Conservation (phyloP, 2,113 vertebrate genomes). For the Lota lota region DNA sequence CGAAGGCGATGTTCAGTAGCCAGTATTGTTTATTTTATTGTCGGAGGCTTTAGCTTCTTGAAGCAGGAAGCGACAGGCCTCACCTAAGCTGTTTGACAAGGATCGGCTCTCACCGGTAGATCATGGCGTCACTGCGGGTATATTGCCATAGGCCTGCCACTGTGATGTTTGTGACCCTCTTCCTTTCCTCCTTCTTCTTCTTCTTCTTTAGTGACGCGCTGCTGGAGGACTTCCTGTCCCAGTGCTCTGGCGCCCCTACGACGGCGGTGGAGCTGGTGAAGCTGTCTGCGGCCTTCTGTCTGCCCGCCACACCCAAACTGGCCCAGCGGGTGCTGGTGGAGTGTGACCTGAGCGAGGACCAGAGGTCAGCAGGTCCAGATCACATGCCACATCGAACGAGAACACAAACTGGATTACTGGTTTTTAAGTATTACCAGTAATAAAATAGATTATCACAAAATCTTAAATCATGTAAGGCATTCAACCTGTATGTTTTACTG, state of each 20-base stretch:
- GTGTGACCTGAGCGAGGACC: constrained; percentile 71
- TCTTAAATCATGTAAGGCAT: too few relatives aligned
- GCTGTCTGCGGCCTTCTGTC: constrained; percentile 76
- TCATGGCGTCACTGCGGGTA: too few relatives aligned
- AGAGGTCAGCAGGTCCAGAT: constrained; percentile 75
- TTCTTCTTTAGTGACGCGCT: constrained; percentile 68
- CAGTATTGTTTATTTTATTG: neutral
- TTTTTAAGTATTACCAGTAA: too few relatives aligned
- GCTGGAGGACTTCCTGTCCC: constrained; percentile 76
- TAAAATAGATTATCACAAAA: too few relatives aligned
- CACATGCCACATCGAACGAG: neutral
- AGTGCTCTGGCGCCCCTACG: constrained; percentile 48
- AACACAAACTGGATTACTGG: neutral
- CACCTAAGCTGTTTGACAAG: neutral
- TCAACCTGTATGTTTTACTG: too few relatives aligned
- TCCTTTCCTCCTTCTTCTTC: neutral
- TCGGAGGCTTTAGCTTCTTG: neutral
- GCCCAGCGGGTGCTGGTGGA: constrained; percentile 57
- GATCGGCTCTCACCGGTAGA: too few relatives aligned
- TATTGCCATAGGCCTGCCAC: too few relatives aligned
- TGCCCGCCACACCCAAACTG: constrained; percentile 68
- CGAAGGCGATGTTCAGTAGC: neutral
- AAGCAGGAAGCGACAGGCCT: too few relatives aligned
- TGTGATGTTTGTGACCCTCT: neutral
- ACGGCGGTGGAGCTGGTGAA: constrained; percentile 81